Evolutionary conservation across 2,797 vertebrate genomes (phyloP).

Genomic region (Squalus acanthias): DNA sequence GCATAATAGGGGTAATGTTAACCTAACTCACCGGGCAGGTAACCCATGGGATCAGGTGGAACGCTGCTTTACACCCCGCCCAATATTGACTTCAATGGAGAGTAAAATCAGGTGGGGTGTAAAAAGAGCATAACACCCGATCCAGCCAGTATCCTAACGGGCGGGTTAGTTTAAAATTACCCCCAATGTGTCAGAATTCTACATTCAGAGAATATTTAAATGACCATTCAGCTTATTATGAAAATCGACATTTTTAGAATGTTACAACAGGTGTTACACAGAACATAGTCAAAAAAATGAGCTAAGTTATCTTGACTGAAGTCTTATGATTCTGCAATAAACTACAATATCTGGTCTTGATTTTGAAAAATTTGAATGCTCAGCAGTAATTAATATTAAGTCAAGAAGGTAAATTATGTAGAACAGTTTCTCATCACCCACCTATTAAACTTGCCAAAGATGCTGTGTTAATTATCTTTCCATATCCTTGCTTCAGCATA

Average conservation of each 20-base stretch:
- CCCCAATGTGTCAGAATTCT: neutral
- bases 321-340: neutral
- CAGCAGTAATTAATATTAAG: conserved; percentile 32
- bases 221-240: neutral
- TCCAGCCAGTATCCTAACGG: neutral
- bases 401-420: conserved; percentile 30
- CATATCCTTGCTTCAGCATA: conserved; percentile 89
- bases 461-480: conserved; percentile 93
- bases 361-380: conserved; percentile 31
- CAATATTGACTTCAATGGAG: neutral
- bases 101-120: neutral
- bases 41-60: neutral
- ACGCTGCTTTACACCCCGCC: neutral
- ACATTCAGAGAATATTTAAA: neutral
- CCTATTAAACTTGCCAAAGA: conserved; percentile 93
- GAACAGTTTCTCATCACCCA: conserved; percentile 72
- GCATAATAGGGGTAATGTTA: neutral
- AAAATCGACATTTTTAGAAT: neutral
- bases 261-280: neutral
- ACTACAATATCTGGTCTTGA: neutral
- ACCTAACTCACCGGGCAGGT: neutral
- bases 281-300: neutral
- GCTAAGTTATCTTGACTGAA: neutral
- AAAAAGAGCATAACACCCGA: neutral
- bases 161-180: neutral